Base-by-base conservation (phyloP, 2,113 vertebrate species). In the Theristicus caerulescens region DNA sequence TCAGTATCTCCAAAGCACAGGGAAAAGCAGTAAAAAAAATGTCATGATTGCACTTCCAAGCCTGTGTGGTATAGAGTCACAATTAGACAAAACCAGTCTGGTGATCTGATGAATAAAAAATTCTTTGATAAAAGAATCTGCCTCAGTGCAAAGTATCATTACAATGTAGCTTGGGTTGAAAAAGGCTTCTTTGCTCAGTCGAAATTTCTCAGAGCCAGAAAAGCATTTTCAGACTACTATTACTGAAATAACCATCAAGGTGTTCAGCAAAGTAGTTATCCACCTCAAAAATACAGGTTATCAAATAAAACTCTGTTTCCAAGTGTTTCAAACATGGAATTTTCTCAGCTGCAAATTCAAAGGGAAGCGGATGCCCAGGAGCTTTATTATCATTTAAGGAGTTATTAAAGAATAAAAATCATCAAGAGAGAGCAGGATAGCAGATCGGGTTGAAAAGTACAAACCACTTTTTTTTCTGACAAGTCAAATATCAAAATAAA, bases 401-500 rank as follows among this genome's bases (percentile, higher is more conserved):
- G 58, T 93, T 95, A 93, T 80, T 94, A 97, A 94, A 95, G 95
- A 79, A 93, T 6, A 55, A 93, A 86, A 81, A 91, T 55, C 46
- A 51, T 94, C 86, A 90, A 85, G 78, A 94, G 67, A 78, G 42
- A 80, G 49, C n/a, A 82, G 3, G 16, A 52, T 49, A 92, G 73
- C 40, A 47, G 66, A 61, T 52, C 10, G 4, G 34, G 61, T 78
- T 78, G 83, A 92, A 93, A 93, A 93, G 80, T 76, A 73, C 46
- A 92, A 92, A 47, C 24, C 34, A 12, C 22, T 52, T 76, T 80
- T 55, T 70, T 73, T n/a, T n/a, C 36, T 66, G 58, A 70, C 29
- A 62, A 87, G 81, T 93, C 81, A 80, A 87, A 96, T 95, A 96
- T 94, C 94, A 97, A 93, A 96, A 96, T 44, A 82, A 85, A 91